These are phyloP conservation scores for Hyposoter dolosus DNA, from an alignment of 2,888 invertebrate species.

Conservation along the genomic window DNA sequence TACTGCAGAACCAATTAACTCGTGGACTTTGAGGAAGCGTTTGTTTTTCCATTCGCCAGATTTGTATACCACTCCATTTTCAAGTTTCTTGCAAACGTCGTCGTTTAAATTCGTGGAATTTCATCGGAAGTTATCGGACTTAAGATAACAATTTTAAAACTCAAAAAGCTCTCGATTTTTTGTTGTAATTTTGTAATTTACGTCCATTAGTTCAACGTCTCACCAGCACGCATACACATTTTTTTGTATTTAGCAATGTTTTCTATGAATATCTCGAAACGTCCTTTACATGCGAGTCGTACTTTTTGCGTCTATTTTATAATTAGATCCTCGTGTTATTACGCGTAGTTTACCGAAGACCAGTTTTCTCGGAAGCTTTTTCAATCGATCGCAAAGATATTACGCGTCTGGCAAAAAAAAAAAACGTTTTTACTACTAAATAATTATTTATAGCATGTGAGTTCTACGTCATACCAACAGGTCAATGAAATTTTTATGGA, in stretches of 20 bases:
- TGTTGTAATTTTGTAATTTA: not conserved
- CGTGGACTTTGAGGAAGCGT: constrained; percentile 27
- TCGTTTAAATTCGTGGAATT: constrained; percentile 4
- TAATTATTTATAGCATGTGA: constrained; percentile 14
- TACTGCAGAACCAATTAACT: not conserved
- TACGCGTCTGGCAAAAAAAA: constrained; percentile 28
- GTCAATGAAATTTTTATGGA: constrained; percentile 6
- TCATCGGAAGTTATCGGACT: constrained; percentile 49
- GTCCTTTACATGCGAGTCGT: constrained; percentile 1
- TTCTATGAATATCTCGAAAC: constrained; percentile 23
- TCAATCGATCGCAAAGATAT: constrained; percentile 23
- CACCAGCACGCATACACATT: constrained; percentile 31
- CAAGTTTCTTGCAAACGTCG: constrained; percentile 14
- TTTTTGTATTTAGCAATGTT: constrained; percentile 32
- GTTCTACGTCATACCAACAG: not conserved
- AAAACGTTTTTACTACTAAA: not conserved
- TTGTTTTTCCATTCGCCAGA: constrained; percentile 56
- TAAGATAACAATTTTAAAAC: constrained; percentile 54
- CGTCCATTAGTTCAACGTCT: constrained; percentile 38
- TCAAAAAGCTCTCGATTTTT: constrained; percentile 20
- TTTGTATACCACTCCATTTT: constrained; percentile 29
- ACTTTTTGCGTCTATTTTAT: constrained; percentile 42
- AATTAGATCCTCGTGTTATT: constrained; percentile 29
- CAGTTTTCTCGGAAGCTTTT: constrained; percentile 53
- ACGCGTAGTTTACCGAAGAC: constrained; percentile 34